phyloP scores from a whole-genome alignment of 2,888 invertebrate species.

The Leptopilina myrica region DNA sequence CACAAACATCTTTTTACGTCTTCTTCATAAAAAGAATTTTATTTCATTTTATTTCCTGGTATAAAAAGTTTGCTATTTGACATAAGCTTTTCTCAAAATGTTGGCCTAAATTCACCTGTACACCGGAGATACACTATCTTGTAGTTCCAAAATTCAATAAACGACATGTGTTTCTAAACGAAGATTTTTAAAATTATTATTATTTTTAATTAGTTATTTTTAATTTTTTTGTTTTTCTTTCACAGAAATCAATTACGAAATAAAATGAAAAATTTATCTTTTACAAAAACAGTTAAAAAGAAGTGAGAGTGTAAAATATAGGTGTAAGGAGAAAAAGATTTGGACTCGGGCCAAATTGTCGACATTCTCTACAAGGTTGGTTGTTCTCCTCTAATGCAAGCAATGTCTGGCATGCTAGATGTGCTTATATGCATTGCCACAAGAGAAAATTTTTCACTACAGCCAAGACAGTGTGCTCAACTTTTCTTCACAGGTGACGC shows the following conservation, averaged over 20 bases:
- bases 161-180: no score
- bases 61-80: no score
- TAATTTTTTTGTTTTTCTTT: no score
- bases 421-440: constrained; percentile 28
- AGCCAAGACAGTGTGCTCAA: not conserved
- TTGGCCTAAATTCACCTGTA: no score
- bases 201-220: no score
- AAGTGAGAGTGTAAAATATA: constrained; percentile 16
- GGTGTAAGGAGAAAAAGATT: constrained; percentile 53
- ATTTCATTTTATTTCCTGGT: no score
- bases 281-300: constrained; percentile 3
- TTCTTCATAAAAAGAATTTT: no score
- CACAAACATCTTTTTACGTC: no score
- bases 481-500: constrained; percentile 12
- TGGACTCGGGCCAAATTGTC: constrained; percentile 51
- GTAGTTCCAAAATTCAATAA: no score
- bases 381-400: constrained; percentile 44
- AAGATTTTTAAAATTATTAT: no score
- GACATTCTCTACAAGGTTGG: constrained; percentile 47
- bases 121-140: no score
- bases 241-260: not conserved
- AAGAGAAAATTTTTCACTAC: constrained; percentile 40
- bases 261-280: not conserved
- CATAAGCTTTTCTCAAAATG: no score
- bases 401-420: constrained; percentile 41